A percentile compares a stretch with the other conserved stretches of the same genome.
phyloP scores from a whole-genome alignment of 1,140 invertebrate genomes.

The Scaptomyza montana region DNA sequence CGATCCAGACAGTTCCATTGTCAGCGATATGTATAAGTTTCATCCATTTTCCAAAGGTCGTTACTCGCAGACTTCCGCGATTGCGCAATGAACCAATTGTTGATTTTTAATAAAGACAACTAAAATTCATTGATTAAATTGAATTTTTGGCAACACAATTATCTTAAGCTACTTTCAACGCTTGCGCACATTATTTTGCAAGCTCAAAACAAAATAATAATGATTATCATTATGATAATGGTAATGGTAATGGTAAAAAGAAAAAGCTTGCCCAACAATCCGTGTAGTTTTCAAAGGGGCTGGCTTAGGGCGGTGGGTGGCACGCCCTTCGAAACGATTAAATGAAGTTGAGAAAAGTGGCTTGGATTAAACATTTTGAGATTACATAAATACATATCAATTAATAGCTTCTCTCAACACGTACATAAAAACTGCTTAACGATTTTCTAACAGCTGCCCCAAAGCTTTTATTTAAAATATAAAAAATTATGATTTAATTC shows the following conservation, averaged over 20 bases:
- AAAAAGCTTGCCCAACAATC: conserved; percentile 30
- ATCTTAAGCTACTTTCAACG: conserved; percentile 24
- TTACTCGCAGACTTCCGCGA: conserved; percentile 10
- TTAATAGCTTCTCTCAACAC: too few relatives aligned
- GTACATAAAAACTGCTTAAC: not conserved
- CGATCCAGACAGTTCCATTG: conserved; percentile 34
- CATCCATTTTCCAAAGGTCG: not conserved
- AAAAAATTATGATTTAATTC: not conserved
- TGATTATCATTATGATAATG: conserved; percentile 27
- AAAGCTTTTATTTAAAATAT: not conserved
- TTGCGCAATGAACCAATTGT: conserved; percentile 2
- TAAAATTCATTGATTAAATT: not conserved
- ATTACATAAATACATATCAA: not conserved
- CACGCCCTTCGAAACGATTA: conserved; percentile 4
- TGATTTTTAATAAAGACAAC: not conserved
- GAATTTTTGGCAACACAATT: conserved; percentile 17
- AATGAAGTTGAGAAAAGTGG: conserved; percentile 12
- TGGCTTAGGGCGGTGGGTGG: not conserved
- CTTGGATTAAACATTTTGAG: conserved; percentile 1
- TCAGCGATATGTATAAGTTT: conserved; percentile 23
- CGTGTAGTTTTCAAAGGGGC: conserved; percentile 21
- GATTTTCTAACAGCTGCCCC: not conserved
- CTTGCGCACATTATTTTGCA: conserved; percentile 62
- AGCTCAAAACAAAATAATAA: conserved; percentile 34
- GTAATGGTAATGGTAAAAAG: not conserved